Conservation (phyloP, 2,113 vertebrate genomes). For the Lepidiolamprologus cunningtoni region DNA sequence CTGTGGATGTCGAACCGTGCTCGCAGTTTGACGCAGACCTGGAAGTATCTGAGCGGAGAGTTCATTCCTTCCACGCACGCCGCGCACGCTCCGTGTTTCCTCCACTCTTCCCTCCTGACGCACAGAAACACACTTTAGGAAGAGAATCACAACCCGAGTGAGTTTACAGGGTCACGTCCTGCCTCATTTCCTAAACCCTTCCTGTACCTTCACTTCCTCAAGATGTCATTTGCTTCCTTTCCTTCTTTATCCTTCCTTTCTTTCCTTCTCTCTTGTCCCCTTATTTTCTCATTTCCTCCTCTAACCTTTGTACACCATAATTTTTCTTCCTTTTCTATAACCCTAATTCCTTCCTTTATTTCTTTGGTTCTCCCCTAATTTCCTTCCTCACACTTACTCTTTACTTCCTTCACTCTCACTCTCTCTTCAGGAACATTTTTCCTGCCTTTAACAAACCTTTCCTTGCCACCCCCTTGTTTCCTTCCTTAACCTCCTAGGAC, state of each 20-base stretch:
- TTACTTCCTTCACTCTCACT: background rate
- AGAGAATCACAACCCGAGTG: background rate
- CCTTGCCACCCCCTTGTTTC: background rate
- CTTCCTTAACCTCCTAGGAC: background rate
- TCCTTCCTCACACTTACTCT: background rate
- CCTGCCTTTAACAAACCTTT: background rate
- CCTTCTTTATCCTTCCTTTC: background rate
- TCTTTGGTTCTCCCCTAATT: background rate
- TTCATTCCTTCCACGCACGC: conserved; percentile 66
- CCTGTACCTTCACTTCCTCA: background rate
- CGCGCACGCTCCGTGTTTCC: conserved; percentile 64
- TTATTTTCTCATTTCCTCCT: background rate
- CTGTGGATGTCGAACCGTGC: conserved; percentile 39
- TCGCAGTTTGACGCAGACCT: conserved; percentile 55
- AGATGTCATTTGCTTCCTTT: background rate
- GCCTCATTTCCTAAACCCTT: background rate
- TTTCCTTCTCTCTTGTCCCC: background rate
- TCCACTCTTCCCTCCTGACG: conserved; percentile 62
- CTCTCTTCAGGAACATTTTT: background rate
- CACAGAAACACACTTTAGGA: background rate
- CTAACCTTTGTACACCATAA: background rate
- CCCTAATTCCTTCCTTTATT: background rate
- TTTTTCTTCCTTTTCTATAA: background rate
- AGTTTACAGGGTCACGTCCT: background rate
- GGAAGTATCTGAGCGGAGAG: conserved; percentile 61